phyloP scores from a whole-genome alignment of 2,113 vertebrate genomes.

The Plestiodon gilberti region DNA sequence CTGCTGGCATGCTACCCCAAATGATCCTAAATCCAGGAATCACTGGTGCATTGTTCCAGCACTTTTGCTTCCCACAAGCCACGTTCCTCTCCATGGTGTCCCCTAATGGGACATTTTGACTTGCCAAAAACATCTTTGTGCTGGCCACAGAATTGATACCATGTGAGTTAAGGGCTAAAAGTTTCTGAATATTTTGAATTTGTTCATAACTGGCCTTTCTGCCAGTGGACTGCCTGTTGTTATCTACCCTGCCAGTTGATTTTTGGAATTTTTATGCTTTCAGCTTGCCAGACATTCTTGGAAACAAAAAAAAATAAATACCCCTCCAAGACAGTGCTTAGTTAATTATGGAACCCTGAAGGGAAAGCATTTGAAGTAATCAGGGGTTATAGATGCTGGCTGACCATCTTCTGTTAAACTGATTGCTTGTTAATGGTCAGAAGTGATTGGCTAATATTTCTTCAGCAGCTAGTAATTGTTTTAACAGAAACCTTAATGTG shows the following conservation, averaged over 20 bases:
- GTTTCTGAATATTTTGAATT: conserved; percentile 58
- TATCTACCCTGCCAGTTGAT: conserved; percentile 55
- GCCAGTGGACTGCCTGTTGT: conserved; percentile 46
- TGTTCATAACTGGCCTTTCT: conserved; percentile 64
- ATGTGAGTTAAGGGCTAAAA: conserved; percentile 27
- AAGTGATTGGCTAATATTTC: neutral
- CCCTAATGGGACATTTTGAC: neutral
- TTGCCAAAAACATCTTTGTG: fast-evolving
- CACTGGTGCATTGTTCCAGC: neutral
- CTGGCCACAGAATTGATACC: neutral
- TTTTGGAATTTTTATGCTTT: conserved; percentile 39
- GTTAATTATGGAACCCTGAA: conserved; percentile 55
- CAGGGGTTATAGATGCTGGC: neutral
- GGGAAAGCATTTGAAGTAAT: conserved; percentile 43
- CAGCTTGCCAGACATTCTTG: conserved; percentile 47
- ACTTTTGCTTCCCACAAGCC: neutral
- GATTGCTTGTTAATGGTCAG: neutral
- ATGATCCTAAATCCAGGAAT: neutral
- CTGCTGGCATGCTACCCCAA: neutral
- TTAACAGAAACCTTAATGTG: neutral
- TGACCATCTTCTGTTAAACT: neutral
- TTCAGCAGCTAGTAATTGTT: neutral
- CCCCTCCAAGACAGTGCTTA: conserved; percentile 28
- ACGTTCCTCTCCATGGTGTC: neutral
- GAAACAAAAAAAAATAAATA: neutral